Base-by-base conservation (phyloP, 2,113 vertebrate species). In the Calyptomena viridis region DNA sequence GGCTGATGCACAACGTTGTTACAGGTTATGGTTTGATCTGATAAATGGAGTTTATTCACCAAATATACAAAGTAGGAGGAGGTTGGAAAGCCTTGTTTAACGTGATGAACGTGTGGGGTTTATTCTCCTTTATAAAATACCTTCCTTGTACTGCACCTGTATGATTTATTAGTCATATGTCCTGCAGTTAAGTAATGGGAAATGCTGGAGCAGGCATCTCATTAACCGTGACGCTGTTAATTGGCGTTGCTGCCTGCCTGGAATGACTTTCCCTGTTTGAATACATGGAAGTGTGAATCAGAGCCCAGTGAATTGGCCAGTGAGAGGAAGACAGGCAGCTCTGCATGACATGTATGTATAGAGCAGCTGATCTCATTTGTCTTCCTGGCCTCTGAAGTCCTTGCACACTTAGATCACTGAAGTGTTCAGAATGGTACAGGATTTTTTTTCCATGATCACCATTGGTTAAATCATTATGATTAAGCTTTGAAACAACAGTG, bases 221-320 rank as follows among this genome's bases (percentile, higher is more conserved):
- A 50, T 94, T 91, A 89, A 58, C 82, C 17, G 2, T 81, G 16
- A 62, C 40, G 28, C 75, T 89, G 76, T 64, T 91, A 91, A 90
- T 95, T 84, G 93, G 59, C 17, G 3, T 44, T 77, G 79, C 66
- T 89, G 4, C 40, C 90, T 96, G 95, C 91, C 95, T 87, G 90
- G 75, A 81, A 58, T 35, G 5, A 95, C 66, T 79, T 91, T 92
- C 92, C 76, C 76, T 50, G 37, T 39, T 76, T 98, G 95, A 98
- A 98, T 98, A 84, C 60, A 23, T 97, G 98, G 98, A 98, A 98
- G 94, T 91, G 30, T 98, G 97, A 98, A 92, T 98, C 97, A 98
- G 97, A 94, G 84, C 77, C 39, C 1, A 0, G 93, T 15, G 94
- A 71, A 39, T 8, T 67, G 33, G 77, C 67, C 44, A 13, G 59